A percentile compares a stretch with the other conserved stretches of the same genome.
Conservation (phyloP, 1,140 invertebrate genomes). For the Leptonema lineaticorne region DNA sequence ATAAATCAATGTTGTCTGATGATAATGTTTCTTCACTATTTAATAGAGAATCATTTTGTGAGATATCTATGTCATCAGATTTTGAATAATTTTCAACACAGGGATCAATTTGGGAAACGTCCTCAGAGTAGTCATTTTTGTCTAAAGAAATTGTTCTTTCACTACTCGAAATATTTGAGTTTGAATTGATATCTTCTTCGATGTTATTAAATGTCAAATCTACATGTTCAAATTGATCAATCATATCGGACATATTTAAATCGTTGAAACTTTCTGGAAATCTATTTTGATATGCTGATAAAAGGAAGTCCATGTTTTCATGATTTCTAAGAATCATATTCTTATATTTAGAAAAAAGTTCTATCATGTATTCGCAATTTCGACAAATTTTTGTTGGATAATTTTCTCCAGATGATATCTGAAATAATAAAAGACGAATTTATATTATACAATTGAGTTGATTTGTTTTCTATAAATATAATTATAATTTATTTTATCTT, state of each 20-base stretch:
- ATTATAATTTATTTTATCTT: not conserved
- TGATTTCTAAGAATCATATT: slow-evolving; percentile 25
- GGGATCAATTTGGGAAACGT: too few species aligned
- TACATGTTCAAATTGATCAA: too few species aligned
- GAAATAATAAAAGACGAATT: slow-evolving; percentile 15
- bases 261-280: not conserved
- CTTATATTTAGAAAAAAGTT: slow-evolving; percentile 34
- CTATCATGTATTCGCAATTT: slow-evolving; percentile 37
- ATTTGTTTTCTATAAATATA: not conserved
- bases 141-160: too few species aligned
- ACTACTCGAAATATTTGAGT: too few species aligned
- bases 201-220: not conserved
- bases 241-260: not conserved
- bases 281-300: not conserved
- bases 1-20: too few species aligned
- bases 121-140: too few species aligned
- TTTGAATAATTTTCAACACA: too few species aligned
- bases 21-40: too few species aligned
- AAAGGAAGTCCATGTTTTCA: not conserved
- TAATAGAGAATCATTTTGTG: too few species aligned
- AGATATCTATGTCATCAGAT: too few species aligned
- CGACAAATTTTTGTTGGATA: slow-evolving; percentile 38
- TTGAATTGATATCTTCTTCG: not conserved
- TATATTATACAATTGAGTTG: not conserved
- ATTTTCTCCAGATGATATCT: slow-evolving; percentile 28